Conservation (phyloP, 37 sponge, comb jelly and placozoan genomes). For the Corticium candelabrum region DNA sequence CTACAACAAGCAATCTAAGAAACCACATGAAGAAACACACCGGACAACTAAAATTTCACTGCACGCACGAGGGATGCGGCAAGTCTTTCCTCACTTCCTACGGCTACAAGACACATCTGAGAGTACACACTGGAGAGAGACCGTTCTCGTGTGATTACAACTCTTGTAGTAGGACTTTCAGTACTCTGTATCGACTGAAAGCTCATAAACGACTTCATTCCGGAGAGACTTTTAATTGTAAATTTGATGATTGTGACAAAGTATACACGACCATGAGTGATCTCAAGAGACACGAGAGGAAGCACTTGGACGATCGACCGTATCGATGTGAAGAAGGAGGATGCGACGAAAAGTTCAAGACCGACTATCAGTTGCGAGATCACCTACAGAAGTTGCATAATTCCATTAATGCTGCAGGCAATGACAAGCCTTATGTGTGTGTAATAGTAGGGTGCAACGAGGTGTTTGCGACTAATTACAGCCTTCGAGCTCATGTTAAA, state of each 20-base stretch:
- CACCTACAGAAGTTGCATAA: no score
- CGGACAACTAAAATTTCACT: conserved; percentile 53
- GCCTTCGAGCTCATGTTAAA: background rate
- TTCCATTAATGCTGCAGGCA: background rate
- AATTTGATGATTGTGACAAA: conserved; percentile 44
- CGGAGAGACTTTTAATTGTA: conserved; percentile 74
- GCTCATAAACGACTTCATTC: conserved; percentile 72
- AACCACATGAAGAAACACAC: conserved; percentile 66
- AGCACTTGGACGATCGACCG: conserved; percentile 68
- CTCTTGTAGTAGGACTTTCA: conserved; percentile 65
- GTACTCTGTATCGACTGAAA: conserved; percentile 58
- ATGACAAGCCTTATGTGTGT: background rate
- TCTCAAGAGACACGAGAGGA: conserved; percentile 61
- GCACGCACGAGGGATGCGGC: conserved; percentile 52
- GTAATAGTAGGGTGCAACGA: no score
- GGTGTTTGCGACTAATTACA: no score
- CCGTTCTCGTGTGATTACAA: conserved; percentile 49
- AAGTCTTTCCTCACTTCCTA: conserved; percentile 79
- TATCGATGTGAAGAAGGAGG: no score
- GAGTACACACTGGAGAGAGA: conserved; percentile 75
- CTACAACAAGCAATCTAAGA: conserved; percentile 49
- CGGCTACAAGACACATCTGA: conserved; percentile 56
- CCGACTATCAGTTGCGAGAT: background rate
- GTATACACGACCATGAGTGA: conserved; percentile 79
- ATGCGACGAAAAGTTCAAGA: no score